Evolutionary conservation across 2,113 vertebrate species (phyloP), one percentile per base, ranked within the genome.

Genomic region (Athene cunicularia): DNA sequence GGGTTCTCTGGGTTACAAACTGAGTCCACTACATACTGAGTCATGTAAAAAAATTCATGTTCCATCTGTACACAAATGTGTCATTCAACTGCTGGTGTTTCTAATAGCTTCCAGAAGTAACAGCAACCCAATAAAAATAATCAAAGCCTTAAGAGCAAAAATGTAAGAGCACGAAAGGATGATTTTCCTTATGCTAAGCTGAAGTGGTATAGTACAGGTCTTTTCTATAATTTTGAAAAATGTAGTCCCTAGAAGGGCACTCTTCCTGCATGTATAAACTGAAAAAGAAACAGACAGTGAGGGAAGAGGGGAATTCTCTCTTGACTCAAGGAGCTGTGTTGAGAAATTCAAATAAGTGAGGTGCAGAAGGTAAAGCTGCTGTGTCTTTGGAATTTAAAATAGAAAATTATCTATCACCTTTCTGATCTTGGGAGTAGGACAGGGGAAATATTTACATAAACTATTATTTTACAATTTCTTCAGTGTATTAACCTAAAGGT

Each of bases 81-180:
- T 95, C 95, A 94, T 96, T 96, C 87, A 96, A 91, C 39, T 80
- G 92, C 80, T 91, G 90, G 85, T 91, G 87, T 92, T 95, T 96
- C 88, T 96, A 96, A 97, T 96, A 96, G 75, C 87, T 96, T 97
- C 94, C 97, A 97, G 95, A 97, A 97, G 90, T 92, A 94, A 90
- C 79, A 93, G 82, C 88, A 90, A 95, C 74, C 86, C 85, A 96
- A 92, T 94, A 86, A 94, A 96, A 97, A 90, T 91, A 97, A 97
- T 96, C 87, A 96, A 92, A 96, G 80, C 87, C 85, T 93, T 95
- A 93, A 95, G 94, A 93, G 81, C 41, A 56, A 96, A 97, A 94
- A 64, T 93, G 53, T 94, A 80, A 80, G 87, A 80, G 41, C 53
- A 71, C 68, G 63, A 94, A 96, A 92, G 37, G 67, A 96, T 67